Evolutionary conservation across 2,888 invertebrate species (phyloP), one percentile per base, ranked within the genome.

Genomic region (Dilophus febrilis): DNA sequence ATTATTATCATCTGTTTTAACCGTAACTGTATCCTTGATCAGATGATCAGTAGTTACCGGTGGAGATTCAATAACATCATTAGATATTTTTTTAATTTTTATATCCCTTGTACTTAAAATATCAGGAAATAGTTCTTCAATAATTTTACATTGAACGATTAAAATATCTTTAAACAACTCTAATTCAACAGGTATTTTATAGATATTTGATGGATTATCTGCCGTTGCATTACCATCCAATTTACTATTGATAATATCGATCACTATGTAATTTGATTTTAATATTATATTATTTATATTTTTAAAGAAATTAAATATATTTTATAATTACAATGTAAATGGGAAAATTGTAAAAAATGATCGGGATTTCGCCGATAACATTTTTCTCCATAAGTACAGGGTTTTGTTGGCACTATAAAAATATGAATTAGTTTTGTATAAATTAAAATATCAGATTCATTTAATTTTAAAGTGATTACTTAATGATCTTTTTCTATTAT

Each of bases 311-410:
- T n/a, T n/a, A n/a, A n/a, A n/a, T n/a, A n/a, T n/a, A n/a, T n/a
- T 11, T 29, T 29, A 29, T 22, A 29, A 72, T 72, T 67, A 86
- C 86, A 70, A 54, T 85, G 82, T 8, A 75, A 71, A 67, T 91
- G 91, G 28, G 71, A 69, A 58, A 71, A 87, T 58, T 88, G 82
- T 44, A 69, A 68, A 45, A 88, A 81, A 60, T 92, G 92, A 42
- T 77, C 72, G 1, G 85, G 84, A 64, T 88, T 90, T 51, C 75
- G 72, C 39, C 91, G 69, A 52, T 81, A 90, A 53, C 91, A 91
- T 48, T 71, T 72, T 22, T 73, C 72, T 7, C 76, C 80, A 57
- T 81, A 87, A 13, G 72, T 75, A 56, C 90, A 91, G 42, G 64
- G 60, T 46, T 66, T 70, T 49, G 65, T 68, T 28, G 53, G 52